Evolutionary conservation across 2,113 vertebrate genomes (phyloP), one percentile per base, ranked within the genome.

Genomic region (Oreochromis aureus): DNA sequence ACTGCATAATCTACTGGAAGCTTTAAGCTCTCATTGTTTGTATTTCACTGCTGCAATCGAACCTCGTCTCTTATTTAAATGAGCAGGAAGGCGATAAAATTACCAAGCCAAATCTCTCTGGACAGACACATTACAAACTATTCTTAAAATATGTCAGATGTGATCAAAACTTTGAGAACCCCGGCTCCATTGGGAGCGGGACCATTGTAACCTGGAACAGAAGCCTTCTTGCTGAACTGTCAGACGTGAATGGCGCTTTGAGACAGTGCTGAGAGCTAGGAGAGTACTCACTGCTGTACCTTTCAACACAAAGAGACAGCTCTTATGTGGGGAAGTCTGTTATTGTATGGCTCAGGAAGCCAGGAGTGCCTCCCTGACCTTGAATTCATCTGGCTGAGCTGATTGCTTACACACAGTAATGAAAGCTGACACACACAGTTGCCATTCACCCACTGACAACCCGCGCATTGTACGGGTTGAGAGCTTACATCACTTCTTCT

Each of bases 221-320:
- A 78, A 78, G 73, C 73, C 27, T 30, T 48, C 44, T 86, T n/a
- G 32, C 69, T 81, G 85, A 66, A 51, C 87, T 41, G 90, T 85
- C 86, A 92, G 81, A 71, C 6, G 27, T 79, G 88, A 81, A 86
- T 73, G 84, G 69, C 6, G 81, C 83, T 85, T 22, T 16, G 91
- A 92, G 85, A 87, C 41, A 24, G 59, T 32, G 66, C 59, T 5
- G 58, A 80, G 87, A 89, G 82, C 88, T 87, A 83, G 89, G 63
- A 69, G 86, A 54, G 79, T 36, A 76, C 88, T 94, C 83, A 76
- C 41, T 36, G 27, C 58, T 39, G 80, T 18, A 32, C 27, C 55
- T 85, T 82, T 84, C 85, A 79, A 82, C 84, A 76, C 90, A 86
- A 81, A 92, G 88, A 90, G 87, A 87, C 89, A 84, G 87, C 86